These are phyloP conservation scores for Cyanocitta stelleri DNA, from an alignment of 2,113 vertebrate genomes.

Conservation along the genomic window DNA sequence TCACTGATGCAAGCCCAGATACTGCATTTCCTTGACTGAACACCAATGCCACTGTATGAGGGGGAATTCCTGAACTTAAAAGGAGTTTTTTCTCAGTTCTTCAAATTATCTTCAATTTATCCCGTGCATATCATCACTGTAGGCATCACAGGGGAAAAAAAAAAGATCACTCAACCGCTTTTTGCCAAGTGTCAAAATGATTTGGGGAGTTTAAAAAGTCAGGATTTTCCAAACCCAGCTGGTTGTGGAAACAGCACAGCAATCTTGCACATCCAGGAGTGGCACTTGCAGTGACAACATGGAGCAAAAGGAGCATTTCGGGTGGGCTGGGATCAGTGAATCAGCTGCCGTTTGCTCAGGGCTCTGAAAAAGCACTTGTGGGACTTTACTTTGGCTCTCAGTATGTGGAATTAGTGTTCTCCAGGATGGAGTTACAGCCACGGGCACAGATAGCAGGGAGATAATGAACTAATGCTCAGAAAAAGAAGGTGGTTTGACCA, in stretches of 20 bases:
- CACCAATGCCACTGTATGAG: not conserved
- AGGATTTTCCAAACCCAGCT: not conserved
- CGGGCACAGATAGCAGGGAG: not conserved
- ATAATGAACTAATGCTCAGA: not conserved
- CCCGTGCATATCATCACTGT: not conserved
- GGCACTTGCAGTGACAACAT: rapidly evolving
- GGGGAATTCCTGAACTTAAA: not conserved
- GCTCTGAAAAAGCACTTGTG: not conserved
- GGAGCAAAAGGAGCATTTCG: not conserved
- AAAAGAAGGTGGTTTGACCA: not conserved
- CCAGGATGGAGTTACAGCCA: not conserved
- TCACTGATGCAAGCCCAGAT: not conserved
- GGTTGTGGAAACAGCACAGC: not conserved
- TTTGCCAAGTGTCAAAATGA: not conserved
- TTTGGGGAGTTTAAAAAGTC: not conserved
- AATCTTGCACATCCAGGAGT: not conserved
- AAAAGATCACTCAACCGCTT: not conserved
- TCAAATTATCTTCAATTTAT: not conserved
- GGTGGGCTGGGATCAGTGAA: not conserved
- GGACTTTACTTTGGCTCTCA: not conserved
- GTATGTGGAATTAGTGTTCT: not conserved
- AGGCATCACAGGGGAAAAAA: not conserved
- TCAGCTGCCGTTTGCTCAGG: not conserved
- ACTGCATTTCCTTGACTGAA: not conserved
- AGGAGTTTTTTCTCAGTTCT: not conserved